Evolutionary conservation across 2,113 vertebrate species (phyloP), one percentile per base, ranked within the genome.

Genomic region (Myotis lucifugus): DNA sequence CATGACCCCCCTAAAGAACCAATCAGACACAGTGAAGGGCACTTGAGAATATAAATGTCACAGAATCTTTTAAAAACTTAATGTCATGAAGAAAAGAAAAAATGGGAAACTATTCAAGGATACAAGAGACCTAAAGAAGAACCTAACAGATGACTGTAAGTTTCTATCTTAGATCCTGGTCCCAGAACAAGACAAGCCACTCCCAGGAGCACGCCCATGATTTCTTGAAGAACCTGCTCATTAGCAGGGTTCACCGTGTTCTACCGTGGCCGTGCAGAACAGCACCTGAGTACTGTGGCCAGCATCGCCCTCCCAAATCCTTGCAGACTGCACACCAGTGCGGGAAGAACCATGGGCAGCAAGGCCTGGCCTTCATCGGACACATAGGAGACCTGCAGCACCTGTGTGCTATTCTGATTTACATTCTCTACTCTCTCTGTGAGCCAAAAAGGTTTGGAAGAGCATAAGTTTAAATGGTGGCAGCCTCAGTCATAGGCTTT

Each of bases 291-390:
- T 6, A 34, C 13, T 6, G 29, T 34, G 37, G 15, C 29, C 8
- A 25, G 6, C 0, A 17, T 13, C 9, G 40, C 8, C 52, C 40
- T 2, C 52, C 46, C 2, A 9, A 25, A 9, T 6, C 21, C 23
- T 1, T 32, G 52, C 29, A 3, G 32, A 34, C 32, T 11, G 0
- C 17, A 3, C n/a, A 1, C 32, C 5, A 48, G 5, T 0, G 8
- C 0, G 0, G 21, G 32, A 6, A 34, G 10, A 19, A 3, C 4
- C 29, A 0, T 3, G 19, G 0, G 23, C 76, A 56, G 37, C 8
- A 1, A 18, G 14, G 5, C 29, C 32, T 3, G 32, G 48, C n/a
- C 10, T 2, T 32, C 0, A 1, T 29, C 2, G 29, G 40, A 7
- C 11, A 7, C n/a, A 1, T 1, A 15, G 15, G 67, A 61, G 23